Base-by-base conservation (phyloP, 2,797 vertebrate species). In the Avahi laniger region DNA sequence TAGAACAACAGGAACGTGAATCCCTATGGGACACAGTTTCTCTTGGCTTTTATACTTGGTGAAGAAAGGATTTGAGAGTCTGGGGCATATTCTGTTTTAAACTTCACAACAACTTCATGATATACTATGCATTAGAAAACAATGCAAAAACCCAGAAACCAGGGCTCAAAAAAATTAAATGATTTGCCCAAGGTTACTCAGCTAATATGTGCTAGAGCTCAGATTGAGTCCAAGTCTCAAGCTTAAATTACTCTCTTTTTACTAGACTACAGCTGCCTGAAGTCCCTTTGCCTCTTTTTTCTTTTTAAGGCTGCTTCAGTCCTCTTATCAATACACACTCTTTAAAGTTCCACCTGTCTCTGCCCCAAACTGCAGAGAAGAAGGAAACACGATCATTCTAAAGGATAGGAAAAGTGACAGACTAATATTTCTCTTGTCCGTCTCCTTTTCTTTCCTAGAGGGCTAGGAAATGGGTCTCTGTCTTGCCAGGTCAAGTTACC, bases 401-500 rank as follows among this genome's bases (percentile, higher is more conserved):
- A 93, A 9, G 14, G 14, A 50, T 69, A 96, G 67, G 26, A 86
- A 89, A 89, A 38, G 41, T 80, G 73, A 59, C 59, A 89, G 69
- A 83, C 24, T 72, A 87, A 28, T 65, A 69, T 80, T 93, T 80
- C 10, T 80, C 38, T 59, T 83, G n/a, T 88, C 30, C 0, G 28
- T 86, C n/a, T 84, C 30, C 28, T 80, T 91, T 92, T n/a, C n/a
- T 59, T 80, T 94, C 48, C 30, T 72, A 88, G 90, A 7, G 52
- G 57, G 87, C n/a, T 72, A 85, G 43, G 22, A 93, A 93, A 87
- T 87, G 4, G 5, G 20, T 78, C 22, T 94, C 38, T 79, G 38
- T 50, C 50, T 85, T 89, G 52, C 33, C 59, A 79, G 63, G 92
- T 96, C 50, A 65, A n/a, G 65, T 96, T 92, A 85, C 86, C 50